Conservation (phyloP, 1,140 invertebrate species). For the Acromyrmex charruanus region DNA sequence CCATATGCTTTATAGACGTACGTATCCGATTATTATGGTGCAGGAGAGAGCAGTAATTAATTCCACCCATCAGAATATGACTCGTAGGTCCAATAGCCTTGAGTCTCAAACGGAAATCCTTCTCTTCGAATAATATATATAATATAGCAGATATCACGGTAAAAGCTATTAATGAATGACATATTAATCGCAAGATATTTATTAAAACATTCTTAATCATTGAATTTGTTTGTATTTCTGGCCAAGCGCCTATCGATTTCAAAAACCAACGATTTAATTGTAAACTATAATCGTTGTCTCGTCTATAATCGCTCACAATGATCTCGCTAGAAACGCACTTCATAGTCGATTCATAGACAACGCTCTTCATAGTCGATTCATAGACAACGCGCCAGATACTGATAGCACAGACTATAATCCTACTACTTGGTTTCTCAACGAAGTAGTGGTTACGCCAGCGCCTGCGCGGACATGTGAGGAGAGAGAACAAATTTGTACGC, state of each 20-base stretch:
- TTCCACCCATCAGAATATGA: conserved; percentile 76
- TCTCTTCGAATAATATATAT: conserved; percentile 66
- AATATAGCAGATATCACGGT: conserved; percentile 14
- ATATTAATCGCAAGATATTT: conserved; percentile 12
- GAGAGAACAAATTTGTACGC: conserved; percentile 8
- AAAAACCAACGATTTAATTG: conserved; percentile 59
- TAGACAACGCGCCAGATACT: background rate
- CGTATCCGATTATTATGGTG: conserved; percentile 68
- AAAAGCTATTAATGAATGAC: conserved; percentile 38
- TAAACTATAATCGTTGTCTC: conserved; percentile 54
- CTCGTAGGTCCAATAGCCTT: conserved; percentile 76
- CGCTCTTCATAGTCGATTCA: conserved; percentile 6
- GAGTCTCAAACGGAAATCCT: conserved; percentile 69
- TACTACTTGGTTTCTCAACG: background rate
- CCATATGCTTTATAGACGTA: conserved; percentile 74
- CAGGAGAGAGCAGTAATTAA: conserved; percentile 77
- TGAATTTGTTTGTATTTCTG: background rate
- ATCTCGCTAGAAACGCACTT: background rate
- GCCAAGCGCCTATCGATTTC: conserved; percentile 56
- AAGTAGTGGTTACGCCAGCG: background rate
- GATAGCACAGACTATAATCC: background rate
- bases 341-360: background rate
- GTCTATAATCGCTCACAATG: background rate
- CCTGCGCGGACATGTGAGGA: conserved; percentile 9
- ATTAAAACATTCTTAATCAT: background rate